phyloP scores from a whole-genome alignment of 2,888 invertebrate species.

The Linnaemya vulpina region DNA sequence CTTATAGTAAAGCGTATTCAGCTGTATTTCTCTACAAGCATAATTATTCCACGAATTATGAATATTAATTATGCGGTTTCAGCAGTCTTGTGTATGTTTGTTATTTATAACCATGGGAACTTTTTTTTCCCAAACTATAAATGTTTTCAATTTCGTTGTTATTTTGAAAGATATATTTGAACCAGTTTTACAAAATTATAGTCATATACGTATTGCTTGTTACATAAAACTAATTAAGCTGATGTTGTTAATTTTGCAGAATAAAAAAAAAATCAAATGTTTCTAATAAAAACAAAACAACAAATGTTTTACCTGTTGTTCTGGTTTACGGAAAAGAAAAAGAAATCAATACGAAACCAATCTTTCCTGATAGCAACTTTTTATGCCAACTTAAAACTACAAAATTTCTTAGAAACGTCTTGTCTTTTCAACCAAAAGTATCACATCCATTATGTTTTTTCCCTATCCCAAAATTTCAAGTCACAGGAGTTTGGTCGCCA shows the following conservation, averaged over 20 bases:
- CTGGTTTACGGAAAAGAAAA: constrained; percentile 5
- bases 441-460: constrained; percentile 50
- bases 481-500: constrained; percentile 55
- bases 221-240: constrained; percentile 15
- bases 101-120: constrained; percentile 70
- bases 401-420: constrained; percentile 58
- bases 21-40: constrained; percentile 41
- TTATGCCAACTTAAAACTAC: constrained; percentile 8
- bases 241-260: constrained; percentile 37
- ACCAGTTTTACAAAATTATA: constrained; percentile 48
- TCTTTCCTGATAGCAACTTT: constrained; percentile 6
- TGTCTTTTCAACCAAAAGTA: constrained; percentile 47
- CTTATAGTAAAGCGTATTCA: constrained; percentile 13
- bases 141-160: constrained; percentile 22
- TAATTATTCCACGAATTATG: constrained; percentile 75
- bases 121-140: constrained; percentile 24
- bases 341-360: not conserved
- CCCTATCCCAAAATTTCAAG: constrained; percentile 34
- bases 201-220: constrained; percentile 5
- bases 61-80: constrained; percentile 73
- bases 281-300: not conserved
- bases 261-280: not conserved
- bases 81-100: constrained; percentile 59
- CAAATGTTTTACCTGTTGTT: constrained; percentile 54
- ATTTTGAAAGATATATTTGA: constrained; percentile 8